Conservation (phyloP, 92 coral and sea anemone genomes). For the Epizoanthus illoricatus region DNA sequence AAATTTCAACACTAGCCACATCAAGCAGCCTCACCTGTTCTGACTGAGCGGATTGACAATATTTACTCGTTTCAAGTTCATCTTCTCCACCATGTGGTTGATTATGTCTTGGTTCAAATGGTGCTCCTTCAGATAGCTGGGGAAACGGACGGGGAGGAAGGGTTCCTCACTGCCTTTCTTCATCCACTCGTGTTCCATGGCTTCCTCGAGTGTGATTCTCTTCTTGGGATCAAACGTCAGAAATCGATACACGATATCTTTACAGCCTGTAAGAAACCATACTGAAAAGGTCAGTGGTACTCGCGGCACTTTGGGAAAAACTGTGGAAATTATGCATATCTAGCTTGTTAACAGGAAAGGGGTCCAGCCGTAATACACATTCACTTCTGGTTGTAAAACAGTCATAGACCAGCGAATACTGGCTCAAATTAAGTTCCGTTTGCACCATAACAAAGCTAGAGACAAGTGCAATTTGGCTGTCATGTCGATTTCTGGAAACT, state of each 20-base stretch:
- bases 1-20: too few relatives aligned
- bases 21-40: constrained; percentile 66
- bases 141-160: constrained; percentile 65
- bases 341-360: too few relatives aligned
- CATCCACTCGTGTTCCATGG: constrained; percentile 83
- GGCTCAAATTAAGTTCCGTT: too few relatives aligned
- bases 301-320: not conserved
- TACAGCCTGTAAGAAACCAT: constrained; percentile 60
- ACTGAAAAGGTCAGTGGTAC: not conserved
- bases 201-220: constrained; percentile 80
- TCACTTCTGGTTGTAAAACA: too few relatives aligned
- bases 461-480: too few relatives aligned
- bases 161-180: constrained; percentile 72
- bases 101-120: constrained; percentile 71
- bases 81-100: constrained; percentile 71
- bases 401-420: too few relatives aligned
- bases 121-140: constrained; percentile 71
- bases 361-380: too few relatives aligned
- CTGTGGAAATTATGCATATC: not conserved
- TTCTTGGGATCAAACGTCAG: constrained; percentile 83
- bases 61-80: constrained; percentile 73
- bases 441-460: too few relatives aligned
- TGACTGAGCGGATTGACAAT: constrained; percentile 70
- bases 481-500: too few relatives aligned
- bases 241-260: constrained; percentile 74